Evolutionary conservation across 2,888 invertebrate genomes (phyloP).

Genomic region (Eupeodes latifasciatus): DNA sequence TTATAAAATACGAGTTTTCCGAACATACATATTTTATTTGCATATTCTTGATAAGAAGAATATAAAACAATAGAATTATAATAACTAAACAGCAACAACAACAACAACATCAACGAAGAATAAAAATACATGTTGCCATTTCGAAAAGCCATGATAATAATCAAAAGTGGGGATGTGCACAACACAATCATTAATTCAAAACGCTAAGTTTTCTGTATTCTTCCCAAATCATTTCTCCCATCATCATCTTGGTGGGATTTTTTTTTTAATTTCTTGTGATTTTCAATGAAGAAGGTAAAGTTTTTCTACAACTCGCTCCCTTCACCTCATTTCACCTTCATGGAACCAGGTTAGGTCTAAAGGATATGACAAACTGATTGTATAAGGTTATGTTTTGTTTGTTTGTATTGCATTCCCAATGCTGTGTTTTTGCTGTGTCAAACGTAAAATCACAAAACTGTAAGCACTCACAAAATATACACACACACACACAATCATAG

Average conservation of each 20-base stretch:
- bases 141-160: conserved; percentile 1
- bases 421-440: conserved; percentile 49
- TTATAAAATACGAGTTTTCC: not conserved
- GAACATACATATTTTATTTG: conserved; percentile 4
- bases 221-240: conserved; percentile 9
- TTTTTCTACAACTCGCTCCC: not conserved
- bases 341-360: not conserved
- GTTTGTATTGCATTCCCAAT: not conserved
- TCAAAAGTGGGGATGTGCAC: conserved; percentile 42
- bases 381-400: not conserved
- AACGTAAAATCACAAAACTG: conserved; percentile 62
- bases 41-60: conserved; percentile 23
- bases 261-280: conserved; percentile 7
- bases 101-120: not conserved
- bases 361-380: not conserved
- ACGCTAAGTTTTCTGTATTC: not conserved
- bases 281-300: conserved; percentile 17
- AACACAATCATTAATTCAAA: conserved; percentile 30
- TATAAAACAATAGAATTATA: conserved; percentile 32
- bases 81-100: not conserved
- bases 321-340: not conserved
- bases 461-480: not conserved
- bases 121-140: conserved; percentile 25
- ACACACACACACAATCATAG: not conserved
- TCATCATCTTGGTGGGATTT: not conserved